phyloP scores from a whole-genome alignment of 2,797 vertebrate species.

The Danio kyathit region DNA sequence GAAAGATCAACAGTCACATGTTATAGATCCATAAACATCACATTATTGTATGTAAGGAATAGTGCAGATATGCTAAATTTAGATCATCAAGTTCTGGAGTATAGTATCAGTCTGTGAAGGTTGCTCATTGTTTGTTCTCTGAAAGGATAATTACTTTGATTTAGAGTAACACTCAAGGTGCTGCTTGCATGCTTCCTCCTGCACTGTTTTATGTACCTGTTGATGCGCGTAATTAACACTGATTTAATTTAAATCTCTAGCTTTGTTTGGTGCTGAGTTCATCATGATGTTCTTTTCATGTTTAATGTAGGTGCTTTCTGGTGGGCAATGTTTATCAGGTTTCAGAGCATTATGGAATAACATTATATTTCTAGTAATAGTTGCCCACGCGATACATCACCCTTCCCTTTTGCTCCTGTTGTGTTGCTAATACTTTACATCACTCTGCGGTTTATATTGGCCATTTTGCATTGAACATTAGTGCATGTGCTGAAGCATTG shows the following conservation, averaged over 20 bases:
- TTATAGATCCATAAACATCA: neutral
- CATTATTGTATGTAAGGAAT: neutral
- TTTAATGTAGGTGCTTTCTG: constrained; percentile 6
- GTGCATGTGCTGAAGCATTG: neutral
- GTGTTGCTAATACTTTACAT: constrained; percentile 23
- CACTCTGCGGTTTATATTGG: constrained; percentile 32
- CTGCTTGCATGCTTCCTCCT: constrained; percentile 19
- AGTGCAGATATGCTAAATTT: neutral
- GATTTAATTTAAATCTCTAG: constrained; percentile 21
- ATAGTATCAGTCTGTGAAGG: neutral
- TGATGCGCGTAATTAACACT: constrained; percentile 35
- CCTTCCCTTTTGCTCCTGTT: neutral
- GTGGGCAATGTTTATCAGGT: neutral
- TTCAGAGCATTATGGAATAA: constrained; percentile 21
- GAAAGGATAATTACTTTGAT: constrained; percentile 35
- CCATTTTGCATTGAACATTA: constrained; percentile 20
- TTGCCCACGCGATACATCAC: constrained; percentile 6
- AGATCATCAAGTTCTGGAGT: neutral
- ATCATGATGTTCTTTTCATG: neutral
- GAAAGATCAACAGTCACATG: neutral
- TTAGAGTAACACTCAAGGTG: constrained; percentile 11
- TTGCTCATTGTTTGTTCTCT: neutral
- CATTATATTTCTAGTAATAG: constrained; percentile 4
- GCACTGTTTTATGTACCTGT: neutral
- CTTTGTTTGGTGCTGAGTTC: constrained; percentile 6